Base-by-base conservation (phyloP, 2,797 vertebrate genomes). In the Oreonectes daqikongensis region DNA sequence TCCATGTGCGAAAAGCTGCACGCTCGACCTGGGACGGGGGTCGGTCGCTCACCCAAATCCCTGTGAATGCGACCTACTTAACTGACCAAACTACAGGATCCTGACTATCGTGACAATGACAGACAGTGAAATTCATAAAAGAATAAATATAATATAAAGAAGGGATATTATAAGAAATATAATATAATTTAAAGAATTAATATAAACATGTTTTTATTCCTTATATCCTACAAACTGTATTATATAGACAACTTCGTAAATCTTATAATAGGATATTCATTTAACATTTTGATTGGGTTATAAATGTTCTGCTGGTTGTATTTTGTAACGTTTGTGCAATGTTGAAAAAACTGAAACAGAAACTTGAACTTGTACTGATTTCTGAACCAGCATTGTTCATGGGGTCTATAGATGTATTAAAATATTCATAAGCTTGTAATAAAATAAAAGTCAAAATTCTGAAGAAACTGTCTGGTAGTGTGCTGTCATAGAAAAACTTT, bases 1-100 rank as follows among this genome's bases (percentile, higher is more conserved):
- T 88, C 90, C 86, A 87, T 86, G 85, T 81, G 61, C 69, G 71
- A 76, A 83, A 84, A 77, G 75, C n/a, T 63, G 63, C 35, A 72
- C n/a, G 52, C 53, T 59, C 74, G 40, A 76, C 32, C 52, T 2
- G 50, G 67, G 59, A 59, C 50, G 40, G 32, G 42, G 40, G 40
- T 69, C 70, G 50, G 61, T 53, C 55, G 38, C 28, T 78, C 64
- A 69, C 5, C 55, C 73, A 53, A 78, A 75, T 78, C 65, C 28
- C 32, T 52, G 70, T 71, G 35, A 65, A 70, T 53, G 22, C 14
- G 28, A 66, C 30, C 61, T 30, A 77, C 55, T 40, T n/a, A 65
- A 57, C 28, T 67, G 64, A 59, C 44, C 38, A 63, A 50, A 35
- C 18, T 38, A 32, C n/a, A 53, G 4, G 9, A 57, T n/a, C 1